Conservation (phyloP, 1,140 invertebrate species). For the Microplitis mediator region DNA sequence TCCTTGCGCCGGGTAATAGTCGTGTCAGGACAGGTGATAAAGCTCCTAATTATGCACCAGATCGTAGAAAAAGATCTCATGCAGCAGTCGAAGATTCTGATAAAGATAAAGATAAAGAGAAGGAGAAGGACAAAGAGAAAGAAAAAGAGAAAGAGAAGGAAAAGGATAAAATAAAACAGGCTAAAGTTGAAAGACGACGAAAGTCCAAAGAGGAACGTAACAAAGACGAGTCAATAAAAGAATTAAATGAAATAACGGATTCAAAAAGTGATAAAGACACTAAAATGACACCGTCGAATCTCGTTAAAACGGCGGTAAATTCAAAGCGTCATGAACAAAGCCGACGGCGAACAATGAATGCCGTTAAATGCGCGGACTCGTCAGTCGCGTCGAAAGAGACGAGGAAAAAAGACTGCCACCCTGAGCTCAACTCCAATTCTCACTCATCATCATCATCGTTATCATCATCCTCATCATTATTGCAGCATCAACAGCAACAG, state of each 20-base stretch:
- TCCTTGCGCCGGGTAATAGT: slow-evolving; percentile 70
- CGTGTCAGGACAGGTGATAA: slow-evolving; percentile 60
- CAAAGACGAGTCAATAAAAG: slow-evolving; percentile 3
- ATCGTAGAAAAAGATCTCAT: slow-evolving; percentile 53
- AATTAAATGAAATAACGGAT: not conserved
- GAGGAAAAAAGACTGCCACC: slow-evolving; percentile 42
- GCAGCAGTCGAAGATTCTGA: slow-evolving; percentile 22
- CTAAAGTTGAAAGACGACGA: slow-evolving; percentile 1
- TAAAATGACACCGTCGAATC: slow-evolving; percentile 67
- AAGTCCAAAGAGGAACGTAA: not conserved
- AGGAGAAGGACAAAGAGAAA: slow-evolving; percentile 2
- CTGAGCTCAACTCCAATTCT: slow-evolving; percentile 48
- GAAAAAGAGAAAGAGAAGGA: slow-evolving; percentile 1
- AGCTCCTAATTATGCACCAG: slow-evolving; percentile 63
- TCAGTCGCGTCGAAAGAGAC: slow-evolving; percentile 17
- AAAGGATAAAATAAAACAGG: not conserved
- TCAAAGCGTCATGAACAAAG: slow-evolving; percentile 67
- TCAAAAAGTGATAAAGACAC: slow-evolving; percentile 14
- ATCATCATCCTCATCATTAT: slow-evolving; percentile 25
- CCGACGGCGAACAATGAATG: slow-evolving; percentile 51
- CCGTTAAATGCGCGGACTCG: slow-evolving; percentile 45
- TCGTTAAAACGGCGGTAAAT: slow-evolving; percentile 71
- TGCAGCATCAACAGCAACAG: slow-evolving; percentile 18
- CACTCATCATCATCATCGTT: slow-evolving; percentile 32
- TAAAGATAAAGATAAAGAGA: slow-evolving; percentile 15